Evolutionary conservation across 2,797 vertebrate genomes (phyloP).

Genomic region (Acipenser oxyrinchus): DNA sequence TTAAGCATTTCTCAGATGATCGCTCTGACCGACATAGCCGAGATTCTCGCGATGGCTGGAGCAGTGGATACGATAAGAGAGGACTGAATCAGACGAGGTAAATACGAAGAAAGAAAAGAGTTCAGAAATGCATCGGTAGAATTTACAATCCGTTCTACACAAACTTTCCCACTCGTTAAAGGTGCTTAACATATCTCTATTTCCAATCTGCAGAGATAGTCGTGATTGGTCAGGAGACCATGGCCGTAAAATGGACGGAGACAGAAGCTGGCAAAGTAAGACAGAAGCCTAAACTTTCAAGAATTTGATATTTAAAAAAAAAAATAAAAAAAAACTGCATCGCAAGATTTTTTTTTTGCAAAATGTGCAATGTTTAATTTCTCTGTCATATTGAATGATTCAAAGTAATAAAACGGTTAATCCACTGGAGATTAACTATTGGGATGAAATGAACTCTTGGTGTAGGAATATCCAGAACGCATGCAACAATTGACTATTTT

Average conservation of each 20-base stretch:
- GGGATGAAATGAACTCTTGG: too few species aligned
- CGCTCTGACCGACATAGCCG: conserved; percentile 67
- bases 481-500: too few species aligned
- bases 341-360: neutral
- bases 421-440: too few species aligned
- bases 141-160: too few species aligned
- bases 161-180: too few species aligned
- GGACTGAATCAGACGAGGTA: conserved; percentile 51
- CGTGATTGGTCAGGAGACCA: conserved; percentile 76
- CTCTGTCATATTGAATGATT: too few species aligned
- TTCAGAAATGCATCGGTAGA: too few species aligned
- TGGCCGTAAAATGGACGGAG: conserved; percentile 73
- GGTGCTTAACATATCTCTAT: too few species aligned
- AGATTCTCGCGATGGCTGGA: conserved; percentile 68
- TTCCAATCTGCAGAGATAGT: conserved; percentile 52
- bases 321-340: neutral
- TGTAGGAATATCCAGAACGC: neutral
- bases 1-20: conserved; percentile 76
- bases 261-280: conserved; percentile 62
- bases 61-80: conserved; percentile 71
- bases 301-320: neutral
- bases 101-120: too few species aligned
- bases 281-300: neutral
- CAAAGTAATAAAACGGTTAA: too few species aligned
- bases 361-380: too few species aligned